Percentiles rank a stretch among this genome's conserved stretches.
These are phyloP conservation scores for Drosophila setifemur DNA, from an alignment of 1,140 invertebrate genomes.

Conservation along the genomic window DNA sequence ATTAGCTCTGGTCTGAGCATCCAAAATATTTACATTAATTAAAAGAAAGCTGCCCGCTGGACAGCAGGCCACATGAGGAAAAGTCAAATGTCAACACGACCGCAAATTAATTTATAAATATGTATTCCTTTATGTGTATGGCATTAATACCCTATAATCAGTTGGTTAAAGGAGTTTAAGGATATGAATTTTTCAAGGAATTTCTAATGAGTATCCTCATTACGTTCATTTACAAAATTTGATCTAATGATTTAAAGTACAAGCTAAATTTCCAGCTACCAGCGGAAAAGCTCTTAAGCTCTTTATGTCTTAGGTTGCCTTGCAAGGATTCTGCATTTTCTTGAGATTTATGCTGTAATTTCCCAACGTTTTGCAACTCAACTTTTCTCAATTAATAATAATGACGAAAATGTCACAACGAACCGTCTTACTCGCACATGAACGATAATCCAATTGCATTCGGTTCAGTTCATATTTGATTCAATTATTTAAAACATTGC, in stretches of 20 bases:
- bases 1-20: conserved; percentile 9
- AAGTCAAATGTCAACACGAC: conserved; percentile 72
- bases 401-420: conserved; percentile 1
- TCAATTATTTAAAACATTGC: background rate
- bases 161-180: background rate
- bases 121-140: conserved; percentile 26
- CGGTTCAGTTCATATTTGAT: background rate
- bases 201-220: background rate
- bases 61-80: conserved; percentile 47
- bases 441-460: conserved; percentile 14
- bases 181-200: background rate
- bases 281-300: background rate
- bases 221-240: background rate
- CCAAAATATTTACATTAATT: conserved; percentile 71
- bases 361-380: background rate
- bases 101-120: conserved; percentile 64
- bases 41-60: conserved; percentile 46
- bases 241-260: background rate
- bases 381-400: background rate
- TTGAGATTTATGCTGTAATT: conserved; percentile 1
- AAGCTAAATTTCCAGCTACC: background rate
- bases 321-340: background rate
- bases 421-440: conserved; percentile 19
- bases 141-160: conserved; percentile 26
- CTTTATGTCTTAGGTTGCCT: conserved; percentile 4